Percentiles rank a stretch among this genome's conserved stretches.
Evolutionary conservation across 1,140 invertebrate genomes (phyloP).

Genomic region (Penaeus chinensis): DNA sequence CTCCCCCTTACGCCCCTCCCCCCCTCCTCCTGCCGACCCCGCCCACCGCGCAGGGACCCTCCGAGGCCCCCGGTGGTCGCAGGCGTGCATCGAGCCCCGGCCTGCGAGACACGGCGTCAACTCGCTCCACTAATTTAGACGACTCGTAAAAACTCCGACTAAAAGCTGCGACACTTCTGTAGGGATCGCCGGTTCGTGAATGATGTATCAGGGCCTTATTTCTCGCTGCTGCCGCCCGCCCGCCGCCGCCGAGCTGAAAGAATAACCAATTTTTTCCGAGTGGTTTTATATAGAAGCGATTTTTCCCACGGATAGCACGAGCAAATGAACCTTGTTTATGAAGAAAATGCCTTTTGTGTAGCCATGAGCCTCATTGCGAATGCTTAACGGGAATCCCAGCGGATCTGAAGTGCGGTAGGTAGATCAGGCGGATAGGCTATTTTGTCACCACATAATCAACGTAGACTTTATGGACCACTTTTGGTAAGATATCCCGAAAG

Average conservation of each 20-base stretch:
- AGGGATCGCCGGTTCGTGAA: conserved; percentile 40
- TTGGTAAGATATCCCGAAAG: too few relatives aligned
- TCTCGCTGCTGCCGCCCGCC: background rate
- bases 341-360: too few relatives aligned
- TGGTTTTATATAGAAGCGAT: too few relatives aligned
- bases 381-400: too few relatives aligned
- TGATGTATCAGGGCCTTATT: conserved; percentile 28
- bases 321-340: too few relatives aligned
- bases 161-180: conserved; percentile 17
- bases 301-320: too few relatives aligned
- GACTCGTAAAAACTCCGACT: conserved; percentile 39
- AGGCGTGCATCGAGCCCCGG: background rate
- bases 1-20: background rate
- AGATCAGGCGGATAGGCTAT: too few relatives aligned
- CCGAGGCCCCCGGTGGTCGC: conserved; percentile 1
- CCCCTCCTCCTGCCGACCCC: background rate
- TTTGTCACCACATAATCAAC: too few relatives aligned
- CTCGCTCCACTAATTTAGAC: conserved; percentile 45
- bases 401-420: too few relatives aligned
- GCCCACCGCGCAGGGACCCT: background rate
- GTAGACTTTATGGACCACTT: too few relatives aligned
- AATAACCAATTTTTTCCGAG: too few relatives aligned
- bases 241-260: background rate
- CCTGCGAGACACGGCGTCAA: conserved; percentile 36
- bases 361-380: too few relatives aligned